These are phyloP conservation scores for Speoplatyrhinus poulsoni DNA, from an alignment of 2,113 vertebrate genomes.

Conservation along the genomic window DNA sequence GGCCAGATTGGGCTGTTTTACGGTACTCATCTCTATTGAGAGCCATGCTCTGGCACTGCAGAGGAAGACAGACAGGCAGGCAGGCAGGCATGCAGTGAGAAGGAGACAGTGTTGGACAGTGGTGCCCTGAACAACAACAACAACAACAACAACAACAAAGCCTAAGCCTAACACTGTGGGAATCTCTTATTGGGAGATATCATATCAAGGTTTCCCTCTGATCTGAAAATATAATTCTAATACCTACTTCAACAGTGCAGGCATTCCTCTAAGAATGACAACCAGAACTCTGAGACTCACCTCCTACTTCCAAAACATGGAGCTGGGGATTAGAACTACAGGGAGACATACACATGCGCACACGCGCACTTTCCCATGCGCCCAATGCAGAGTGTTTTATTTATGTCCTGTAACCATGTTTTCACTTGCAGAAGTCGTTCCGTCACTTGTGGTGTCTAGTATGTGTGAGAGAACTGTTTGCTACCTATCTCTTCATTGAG, in stretches of 20 bases:
- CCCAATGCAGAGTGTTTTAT: not conserved
- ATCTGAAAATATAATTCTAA: too few relatives aligned
- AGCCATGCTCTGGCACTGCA: constrained; percentile 43
- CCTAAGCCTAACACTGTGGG: not conserved
- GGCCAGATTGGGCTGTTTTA: constrained; percentile 47
- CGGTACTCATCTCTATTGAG: constrained; percentile 51
- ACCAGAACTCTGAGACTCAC: too few relatives aligned
- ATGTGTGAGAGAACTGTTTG: not conserved
- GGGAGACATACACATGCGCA: not conserved
- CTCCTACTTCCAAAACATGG: too few relatives aligned
- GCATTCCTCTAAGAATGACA: too few relatives aligned
- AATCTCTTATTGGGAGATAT: not conserved
- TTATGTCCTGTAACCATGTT: too few relatives aligned
- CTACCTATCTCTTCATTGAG: not conserved
- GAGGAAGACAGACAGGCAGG: constrained; percentile 49
- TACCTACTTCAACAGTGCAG: not conserved
- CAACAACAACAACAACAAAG: constrained; percentile 44
- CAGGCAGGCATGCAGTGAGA: constrained; percentile 41
- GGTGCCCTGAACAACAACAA: constrained; percentile 60
- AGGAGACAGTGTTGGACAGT: constrained; percentile 39
- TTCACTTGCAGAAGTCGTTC: too few relatives aligned
- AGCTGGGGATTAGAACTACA: too few relatives aligned
- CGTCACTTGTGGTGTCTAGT: not conserved
- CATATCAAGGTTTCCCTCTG: too few relatives aligned
- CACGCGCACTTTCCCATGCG: not conserved